phyloP scores from a whole-genome alignment of 30 jellyfish, hydroid and myxozoan species.

The Phacellophora camtschatica region DNA sequence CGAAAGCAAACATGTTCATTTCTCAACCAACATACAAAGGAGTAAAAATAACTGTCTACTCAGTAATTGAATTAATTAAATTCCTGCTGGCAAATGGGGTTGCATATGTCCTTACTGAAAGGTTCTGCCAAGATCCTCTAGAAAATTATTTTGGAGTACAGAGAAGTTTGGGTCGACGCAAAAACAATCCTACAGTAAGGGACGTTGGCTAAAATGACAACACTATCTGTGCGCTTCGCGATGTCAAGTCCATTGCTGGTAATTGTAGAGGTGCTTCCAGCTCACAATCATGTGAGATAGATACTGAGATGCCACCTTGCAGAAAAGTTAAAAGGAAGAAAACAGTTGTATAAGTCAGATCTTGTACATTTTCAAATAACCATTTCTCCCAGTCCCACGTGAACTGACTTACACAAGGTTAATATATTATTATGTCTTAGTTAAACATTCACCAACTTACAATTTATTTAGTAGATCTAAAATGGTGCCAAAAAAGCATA shows the following conservation, averaged over 20 bases:
- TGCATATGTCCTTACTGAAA: no score
- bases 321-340: conserved; percentile 22
- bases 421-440: no score
- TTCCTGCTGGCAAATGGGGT: background rate
- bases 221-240: conserved; percentile 9
- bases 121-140: no score
- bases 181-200: background rate
- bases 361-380: background rate
- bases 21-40: background rate
- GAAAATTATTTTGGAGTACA: background rate
- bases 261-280: conserved; percentile 13
- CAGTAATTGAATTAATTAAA: background rate
- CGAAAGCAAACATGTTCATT: background rate
- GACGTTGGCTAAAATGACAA: conserved; percentile 34
- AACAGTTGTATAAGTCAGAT: no score
- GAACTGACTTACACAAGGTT: no score
- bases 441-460: no score
- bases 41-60: background rate
- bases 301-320: conserved; percentile 11
- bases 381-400: no score
- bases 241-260: conserved; percentile 6
- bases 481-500: no score
- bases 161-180: background rate
- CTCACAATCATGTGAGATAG: background rate
- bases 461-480: no score